A percentile compares a stretch with the other conserved stretches of the same genome.
phyloP scores from a whole-genome alignment of 2,888 invertebrate genomes.

The Aspidapion aeneum region DNA sequence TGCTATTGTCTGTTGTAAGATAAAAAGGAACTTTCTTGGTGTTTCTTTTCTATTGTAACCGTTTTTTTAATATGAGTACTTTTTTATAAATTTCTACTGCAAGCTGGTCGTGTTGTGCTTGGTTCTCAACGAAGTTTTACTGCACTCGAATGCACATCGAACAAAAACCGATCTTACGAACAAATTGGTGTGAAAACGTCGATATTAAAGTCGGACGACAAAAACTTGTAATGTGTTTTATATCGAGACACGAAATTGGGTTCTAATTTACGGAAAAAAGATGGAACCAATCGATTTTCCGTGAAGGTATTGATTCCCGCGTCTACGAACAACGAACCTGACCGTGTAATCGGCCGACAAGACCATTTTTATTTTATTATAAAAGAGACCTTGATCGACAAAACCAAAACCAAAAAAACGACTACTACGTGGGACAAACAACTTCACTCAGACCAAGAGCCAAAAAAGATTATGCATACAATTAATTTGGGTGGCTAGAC shows the following conservation, averaged over 20 bases:
- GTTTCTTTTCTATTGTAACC: background rate
- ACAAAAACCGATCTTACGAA: background rate
- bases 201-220: background rate
- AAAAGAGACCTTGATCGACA: background rate
- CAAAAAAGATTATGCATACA: background rate
- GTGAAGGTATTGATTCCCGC: background rate
- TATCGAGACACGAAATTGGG: background rate
- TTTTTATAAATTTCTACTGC: background rate
- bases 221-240: background rate
- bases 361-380: background rate
- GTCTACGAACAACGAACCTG: background rate
- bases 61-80: background rate
- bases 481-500: background rate
- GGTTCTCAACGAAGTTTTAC: background rate
- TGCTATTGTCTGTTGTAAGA: background rate
- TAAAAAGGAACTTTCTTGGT: background rate
- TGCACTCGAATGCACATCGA: background rate
- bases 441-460: background rate
- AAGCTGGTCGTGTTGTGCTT: background rate
- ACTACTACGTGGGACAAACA: too few species aligned
- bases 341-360: background rate
- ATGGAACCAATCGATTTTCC: constrained; percentile 4
- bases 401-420: background rate
- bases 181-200: constrained; percentile 1
- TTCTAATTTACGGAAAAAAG: constrained; percentile 2